Evolutionary conservation across 2,797 vertebrate genomes (phyloP).

Genomic region (Valencia hispanica): DNA sequence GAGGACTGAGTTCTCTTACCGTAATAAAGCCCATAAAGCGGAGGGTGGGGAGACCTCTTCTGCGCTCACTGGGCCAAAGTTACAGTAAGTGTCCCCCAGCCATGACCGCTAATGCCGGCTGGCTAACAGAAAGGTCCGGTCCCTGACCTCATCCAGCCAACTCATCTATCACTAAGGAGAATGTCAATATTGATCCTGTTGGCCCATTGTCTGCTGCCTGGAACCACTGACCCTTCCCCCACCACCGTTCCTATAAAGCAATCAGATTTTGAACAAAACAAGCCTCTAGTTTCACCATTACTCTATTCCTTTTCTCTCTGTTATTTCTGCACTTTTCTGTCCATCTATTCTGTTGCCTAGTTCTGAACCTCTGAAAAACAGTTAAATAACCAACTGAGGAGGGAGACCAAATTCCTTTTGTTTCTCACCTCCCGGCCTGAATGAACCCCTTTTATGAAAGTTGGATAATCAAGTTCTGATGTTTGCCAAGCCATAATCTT

Average conservation of each 20-base stretch:
- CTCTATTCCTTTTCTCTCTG: slow-evolving; percentile 37
- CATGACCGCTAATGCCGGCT: slow-evolving; percentile 68
- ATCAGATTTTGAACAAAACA: slow-evolving; percentile 76
- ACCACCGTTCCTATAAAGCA: slow-evolving; percentile 77
- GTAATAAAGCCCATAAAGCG: slow-evolving; percentile 72
- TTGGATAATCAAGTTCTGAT: slow-evolving; percentile 74
- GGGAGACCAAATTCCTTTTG: slow-evolving; percentile 67
- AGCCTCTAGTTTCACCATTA: slow-evolving; percentile 51
- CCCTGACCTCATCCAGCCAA: slow-evolving; percentile 74
- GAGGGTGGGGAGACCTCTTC: slow-evolving; percentile 52
- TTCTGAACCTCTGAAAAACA: slow-evolving; percentile 60
- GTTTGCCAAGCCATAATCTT: slow-evolving; percentile 71
- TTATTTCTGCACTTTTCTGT: slow-evolving; percentile 30
- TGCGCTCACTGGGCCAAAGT: slow-evolving; percentile 64
- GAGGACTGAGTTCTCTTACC: slow-evolving; percentile 69
- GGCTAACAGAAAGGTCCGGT: slow-evolving; percentile 64
- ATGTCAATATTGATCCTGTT: slow-evolving; percentile 84
- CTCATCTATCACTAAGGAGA: slow-evolving; percentile 78
- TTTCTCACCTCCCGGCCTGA: slow-evolving; percentile 63
- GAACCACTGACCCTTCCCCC: slow-evolving; percentile 73
- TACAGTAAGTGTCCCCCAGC: slow-evolving; percentile 76
- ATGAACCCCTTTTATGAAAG: slow-evolving; percentile 75
- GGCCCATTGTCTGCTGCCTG: slow-evolving; percentile 78
- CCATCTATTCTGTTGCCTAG: slow-evolving; percentile 45
- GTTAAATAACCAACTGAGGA: slow-evolving; percentile 62